phyloP scores from a whole-genome alignment of 1,140 invertebrate species.

The Trachymyrmex septentrionalis region DNA sequence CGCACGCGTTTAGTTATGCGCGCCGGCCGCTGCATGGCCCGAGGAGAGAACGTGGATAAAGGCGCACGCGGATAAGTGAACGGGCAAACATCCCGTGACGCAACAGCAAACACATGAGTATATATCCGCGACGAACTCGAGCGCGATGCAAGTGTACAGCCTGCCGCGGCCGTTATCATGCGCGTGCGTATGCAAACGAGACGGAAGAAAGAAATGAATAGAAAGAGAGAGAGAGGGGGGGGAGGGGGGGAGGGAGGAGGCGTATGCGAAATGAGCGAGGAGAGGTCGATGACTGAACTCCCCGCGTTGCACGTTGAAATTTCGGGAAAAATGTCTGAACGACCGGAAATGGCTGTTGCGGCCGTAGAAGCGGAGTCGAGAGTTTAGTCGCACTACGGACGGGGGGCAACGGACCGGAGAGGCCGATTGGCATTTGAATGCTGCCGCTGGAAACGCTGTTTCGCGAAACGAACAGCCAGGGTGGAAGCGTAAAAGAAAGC shows the following conservation, averaged over 20 bases:
- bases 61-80: constrained; percentile 50
- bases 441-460: constrained; percentile 22
- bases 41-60: constrained; percentile 41
- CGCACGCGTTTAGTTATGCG: background rate
- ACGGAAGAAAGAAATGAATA: too few species aligned
- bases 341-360: constrained; percentile 63
- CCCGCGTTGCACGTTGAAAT: constrained; percentile 54
- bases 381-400: constrained; percentile 62
- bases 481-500: constrained; percentile 36
- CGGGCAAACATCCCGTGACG: constrained; percentile 65
- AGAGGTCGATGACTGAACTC: constrained; percentile 63
- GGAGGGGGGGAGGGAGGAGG: background rate
- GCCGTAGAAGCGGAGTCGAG: constrained; percentile 52
- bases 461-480: background rate
- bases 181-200: too few species aligned
- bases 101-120: constrained; percentile 54
- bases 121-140: constrained; percentile 45
- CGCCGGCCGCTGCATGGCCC: constrained; percentile 4
- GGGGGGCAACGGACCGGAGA: constrained; percentile 62
- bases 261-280: background rate
- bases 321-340: constrained; percentile 72
- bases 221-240: too few species aligned
- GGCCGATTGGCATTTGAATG: constrained; percentile 65
- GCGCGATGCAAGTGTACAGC: constrained; percentile 40
- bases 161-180: background rate